phyloP scores from a whole-genome alignment of 2,888 invertebrate genomes.

The Disparrhopalites patrizii region DNA sequence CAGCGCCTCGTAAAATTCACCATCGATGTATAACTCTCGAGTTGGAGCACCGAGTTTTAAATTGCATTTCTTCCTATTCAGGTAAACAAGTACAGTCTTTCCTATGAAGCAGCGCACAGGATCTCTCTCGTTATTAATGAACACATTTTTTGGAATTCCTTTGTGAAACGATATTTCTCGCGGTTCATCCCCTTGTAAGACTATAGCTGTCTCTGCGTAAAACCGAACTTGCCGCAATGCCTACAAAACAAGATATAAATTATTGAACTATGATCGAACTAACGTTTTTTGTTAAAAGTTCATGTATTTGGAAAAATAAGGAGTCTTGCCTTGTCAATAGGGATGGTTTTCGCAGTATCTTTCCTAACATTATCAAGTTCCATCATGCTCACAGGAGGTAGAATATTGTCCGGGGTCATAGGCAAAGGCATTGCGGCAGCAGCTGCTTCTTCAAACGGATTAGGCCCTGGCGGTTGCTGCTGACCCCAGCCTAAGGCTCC shows the following conservation, averaged over 20 bases:
- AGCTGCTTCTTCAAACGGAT: slow-evolving; percentile 45
- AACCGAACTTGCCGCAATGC: slow-evolving; percentile 61
- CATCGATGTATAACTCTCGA: slow-evolving; percentile 83
- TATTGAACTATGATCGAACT: not conserved
- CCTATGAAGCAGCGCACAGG: slow-evolving; percentile 61
- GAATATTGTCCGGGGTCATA: slow-evolving; percentile 29
- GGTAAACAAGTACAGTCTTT: slow-evolving; percentile 65
- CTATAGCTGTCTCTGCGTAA: slow-evolving; percentile 78
- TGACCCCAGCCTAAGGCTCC: not conserved
- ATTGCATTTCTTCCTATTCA: slow-evolving; percentile 67
- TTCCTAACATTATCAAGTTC: slow-evolving; percentile 35
- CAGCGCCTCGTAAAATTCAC: slow-evolving; percentile 82
- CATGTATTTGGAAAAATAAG: no score
- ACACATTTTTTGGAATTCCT: slow-evolving; percentile 68
- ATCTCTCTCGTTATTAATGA: slow-evolving; percentile 74
- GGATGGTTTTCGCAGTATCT: slow-evolving; percentile 40
- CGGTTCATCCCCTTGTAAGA: slow-evolving; percentile 56
- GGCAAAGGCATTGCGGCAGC: slow-evolving; percentile 16
- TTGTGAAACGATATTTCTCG: slow-evolving; percentile 78
- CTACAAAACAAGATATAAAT: slow-evolving; percentile 23
- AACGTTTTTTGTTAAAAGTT: not conserved
- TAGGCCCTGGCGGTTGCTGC: slow-evolving; percentile 38
- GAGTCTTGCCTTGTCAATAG: slow-evolving; percentile 45
- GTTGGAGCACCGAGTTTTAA: slow-evolving; percentile 83
- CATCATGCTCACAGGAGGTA: slow-evolving; percentile 35